These are phyloP conservation scores for Muntiacus muntjak DNA, from an alignment of 2,113 vertebrate genomes.

Conservation along the genomic window DNA sequence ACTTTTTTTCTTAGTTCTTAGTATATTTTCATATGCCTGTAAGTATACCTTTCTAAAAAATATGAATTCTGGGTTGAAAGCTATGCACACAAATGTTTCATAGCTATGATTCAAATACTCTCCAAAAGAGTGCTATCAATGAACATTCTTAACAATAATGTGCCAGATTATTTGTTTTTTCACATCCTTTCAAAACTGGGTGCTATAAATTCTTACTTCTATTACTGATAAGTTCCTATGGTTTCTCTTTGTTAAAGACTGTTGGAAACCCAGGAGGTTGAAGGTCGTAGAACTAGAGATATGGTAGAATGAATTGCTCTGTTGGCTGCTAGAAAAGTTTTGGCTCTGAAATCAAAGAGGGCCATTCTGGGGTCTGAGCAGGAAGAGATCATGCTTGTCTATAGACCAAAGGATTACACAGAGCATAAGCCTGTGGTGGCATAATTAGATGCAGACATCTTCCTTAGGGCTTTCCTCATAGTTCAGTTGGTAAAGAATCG, in stretches of 20 bases:
- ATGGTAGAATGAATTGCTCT: neutral
- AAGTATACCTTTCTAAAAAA: neutral
- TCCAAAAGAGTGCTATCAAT: neutral
- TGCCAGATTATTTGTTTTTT: neutral
- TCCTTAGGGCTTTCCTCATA: neutral
- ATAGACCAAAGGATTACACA: neutral
- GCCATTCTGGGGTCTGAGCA: neutral
- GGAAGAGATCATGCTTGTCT: neutral
- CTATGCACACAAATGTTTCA: neutral
- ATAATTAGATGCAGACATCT: neutral
- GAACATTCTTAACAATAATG: neutral
- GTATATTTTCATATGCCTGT: neutral
- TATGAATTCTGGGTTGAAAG: neutral
- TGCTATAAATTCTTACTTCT: neutral
- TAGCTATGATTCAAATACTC: neutral
- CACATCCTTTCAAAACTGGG: neutral
- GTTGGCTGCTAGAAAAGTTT: neutral
- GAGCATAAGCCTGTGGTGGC: neutral
- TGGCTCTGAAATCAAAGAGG: neutral
- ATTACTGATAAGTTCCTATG: neutral
- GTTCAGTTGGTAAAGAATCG: neutral
- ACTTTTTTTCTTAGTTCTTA: neutral
- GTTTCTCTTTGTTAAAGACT: neutral
- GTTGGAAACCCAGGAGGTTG: neutral
- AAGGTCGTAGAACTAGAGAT: neutral